These are phyloP conservation scores for Antedon mediterranea DNA, from an alignment of 53 echinoderm and acorn worm genomes.

Conservation along the genomic window DNA sequence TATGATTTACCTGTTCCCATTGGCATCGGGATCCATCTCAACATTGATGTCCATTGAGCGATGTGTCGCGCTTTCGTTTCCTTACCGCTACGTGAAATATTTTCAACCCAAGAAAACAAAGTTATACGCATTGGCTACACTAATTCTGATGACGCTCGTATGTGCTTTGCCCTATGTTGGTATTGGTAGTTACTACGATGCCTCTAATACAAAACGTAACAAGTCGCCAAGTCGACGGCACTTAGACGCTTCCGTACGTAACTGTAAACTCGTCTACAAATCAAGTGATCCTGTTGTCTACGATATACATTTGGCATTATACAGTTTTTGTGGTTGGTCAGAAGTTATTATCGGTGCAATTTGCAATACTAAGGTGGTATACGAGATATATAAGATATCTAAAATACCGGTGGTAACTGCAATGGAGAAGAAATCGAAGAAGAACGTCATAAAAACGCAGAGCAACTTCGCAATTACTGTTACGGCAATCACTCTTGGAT, in stretches of 20 bases:
- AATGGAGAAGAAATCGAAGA: background rate
- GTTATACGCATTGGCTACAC: background rate
- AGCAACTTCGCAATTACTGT: background rate
- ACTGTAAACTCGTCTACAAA: background rate
- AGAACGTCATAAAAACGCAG: background rate
- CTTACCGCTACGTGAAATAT: background rate
- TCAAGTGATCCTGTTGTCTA: background rate
- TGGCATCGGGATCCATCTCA: background rate
- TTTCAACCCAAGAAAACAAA: background rate
- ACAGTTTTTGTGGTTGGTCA: background rate
- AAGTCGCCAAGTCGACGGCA: too few relatives aligned
- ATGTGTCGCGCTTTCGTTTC: background rate
- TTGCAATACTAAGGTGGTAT: background rate
- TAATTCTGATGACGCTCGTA: background rate
- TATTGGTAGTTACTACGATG: background rate
- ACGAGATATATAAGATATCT: background rate
- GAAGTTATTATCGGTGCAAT: background rate
- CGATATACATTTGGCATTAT: background rate
- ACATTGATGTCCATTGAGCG: background rate
- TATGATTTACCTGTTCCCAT: background rate
- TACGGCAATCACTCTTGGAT: background rate
- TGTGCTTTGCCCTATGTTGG: background rate
- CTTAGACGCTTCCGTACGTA: too few relatives aligned
- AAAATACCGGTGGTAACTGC: background rate
- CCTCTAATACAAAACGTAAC: background rate